Base-by-base conservation (phyloP, 2,888 invertebrate genomes). In the Caenorhabditis panamensis region DNA sequence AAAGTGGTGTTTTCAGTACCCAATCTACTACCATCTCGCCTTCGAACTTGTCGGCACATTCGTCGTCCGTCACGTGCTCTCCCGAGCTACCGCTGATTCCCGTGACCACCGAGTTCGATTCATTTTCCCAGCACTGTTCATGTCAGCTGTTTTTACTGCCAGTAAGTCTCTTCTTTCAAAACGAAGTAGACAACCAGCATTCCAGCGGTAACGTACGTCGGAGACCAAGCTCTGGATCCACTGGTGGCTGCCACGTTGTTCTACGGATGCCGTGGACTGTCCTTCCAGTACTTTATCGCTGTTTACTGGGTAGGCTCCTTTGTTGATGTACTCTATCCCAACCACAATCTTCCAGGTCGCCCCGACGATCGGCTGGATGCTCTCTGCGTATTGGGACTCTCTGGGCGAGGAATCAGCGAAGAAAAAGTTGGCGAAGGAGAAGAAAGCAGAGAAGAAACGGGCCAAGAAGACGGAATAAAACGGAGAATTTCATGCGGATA, bases 141-240 rank as follows among this genome's bases (percentile, higher is more conserved):
- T 79, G 79, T 73, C 79, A 24, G 53, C 64, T 16, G 75, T 79
- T 18, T 79, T 79, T 51, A 79, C 79, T 16, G 68, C 62, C 51
- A 73, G 79, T 79, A 56, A n/a, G 59, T 9, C 31, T 31, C n/a
- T n/a, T n/a, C n/a, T n/a, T n/a, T n/a, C n/a, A n/a, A n/a, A n/a
- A n/a, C n/a, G n/a, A n/a, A n/a, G n/a, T n/a, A n/a, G n/a, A n/a
- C n/a, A n/a, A n/a, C n/a, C n/a, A n/a, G n/a, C n/a, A n/a, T n/a
- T 79, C 61, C 77, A 84, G 85, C 80, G 3, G 83, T 82, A 3
- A 61, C 79, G 11, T 83, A 64, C 47, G 61, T 85, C 26, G 85
- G 85, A 56, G 85, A 85, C 44, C 80, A 82, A 26, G 85, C 81
- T 1, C 72, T 85, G 4, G 85, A 85, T 54, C 85, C 85, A 22